A percentile compares a stretch with the other conserved stretches of the same genome.
Conservation (phyloP, 2,797 vertebrate species). For the Cottoperca gobio region DNA sequence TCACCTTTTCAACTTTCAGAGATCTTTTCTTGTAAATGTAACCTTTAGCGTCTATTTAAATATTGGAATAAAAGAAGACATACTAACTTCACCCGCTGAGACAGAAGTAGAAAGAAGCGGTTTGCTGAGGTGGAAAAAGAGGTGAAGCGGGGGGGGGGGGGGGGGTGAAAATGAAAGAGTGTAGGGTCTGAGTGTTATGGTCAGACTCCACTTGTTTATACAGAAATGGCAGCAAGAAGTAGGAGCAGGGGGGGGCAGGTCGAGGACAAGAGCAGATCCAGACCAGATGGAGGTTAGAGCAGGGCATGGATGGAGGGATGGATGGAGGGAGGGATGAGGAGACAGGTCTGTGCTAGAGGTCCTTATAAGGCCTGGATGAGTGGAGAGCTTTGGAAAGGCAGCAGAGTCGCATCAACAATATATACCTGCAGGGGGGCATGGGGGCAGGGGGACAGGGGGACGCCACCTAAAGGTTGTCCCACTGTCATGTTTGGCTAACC, state of each 20-base stretch:
- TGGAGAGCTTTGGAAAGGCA: constrained; percentile 30
- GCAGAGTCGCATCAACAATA: constrained; percentile 18
- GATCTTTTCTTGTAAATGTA: constrained; percentile 27
- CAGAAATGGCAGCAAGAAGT: constrained; percentile 64
- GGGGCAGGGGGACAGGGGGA: too few relatives aligned
- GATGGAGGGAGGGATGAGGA: constrained; percentile 51
- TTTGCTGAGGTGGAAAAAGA: constrained; percentile 23
- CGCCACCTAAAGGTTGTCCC: too few relatives aligned
- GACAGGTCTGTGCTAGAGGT: constrained; percentile 65
- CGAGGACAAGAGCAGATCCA: constrained; percentile 79
- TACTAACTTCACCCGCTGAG: constrained; percentile 18
- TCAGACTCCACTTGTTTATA: constrained; percentile 82
- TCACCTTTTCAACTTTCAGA: constrained; percentile 46
- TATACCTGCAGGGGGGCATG: constrained; percentile 43
- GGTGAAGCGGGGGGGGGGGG: neutral
- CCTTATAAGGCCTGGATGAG: constrained; percentile 78
- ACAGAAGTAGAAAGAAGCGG: neutral
- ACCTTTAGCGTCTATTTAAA: constrained; percentile 40
- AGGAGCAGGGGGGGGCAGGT: constrained; percentile 50
- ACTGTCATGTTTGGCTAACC: too few relatives aligned
- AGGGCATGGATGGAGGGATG: constrained; percentile 68
- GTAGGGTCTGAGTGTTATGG: constrained; percentile 73
- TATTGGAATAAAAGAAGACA: neutral
- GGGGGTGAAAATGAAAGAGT: constrained; percentile 46
- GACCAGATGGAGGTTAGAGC: constrained; percentile 80